Evolutionary conservation across 2,888 invertebrate genomes (phyloP), one percentile per base, ranked within the genome.

Genomic region (Drepana falcataria): DNA sequence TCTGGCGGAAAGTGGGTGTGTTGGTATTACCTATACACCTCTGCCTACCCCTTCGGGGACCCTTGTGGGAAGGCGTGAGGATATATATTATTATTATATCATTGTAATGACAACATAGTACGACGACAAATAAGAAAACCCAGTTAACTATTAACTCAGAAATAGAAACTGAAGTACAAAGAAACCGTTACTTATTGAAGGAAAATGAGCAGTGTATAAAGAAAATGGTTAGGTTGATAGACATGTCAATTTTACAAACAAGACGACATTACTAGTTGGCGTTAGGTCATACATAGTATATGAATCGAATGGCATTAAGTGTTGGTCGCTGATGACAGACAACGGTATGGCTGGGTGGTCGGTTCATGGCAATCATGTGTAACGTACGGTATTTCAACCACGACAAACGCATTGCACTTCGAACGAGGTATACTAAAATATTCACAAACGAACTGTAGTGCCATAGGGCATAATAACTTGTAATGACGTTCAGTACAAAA

Each of bases 241-340:
- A 51, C 56, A 58, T 57, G 55, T 60, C 52, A 61, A 63, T 61
- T 59, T 48, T 35, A 48, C 51, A 48, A 40, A 48, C 41, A 55
- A 51, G 40, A 55, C 59, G 53, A 53, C 53, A 49, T 53, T 71
- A 65, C 69, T 59, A 64, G 62, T 62, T 59, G 61, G 66, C 69
- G 72, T 68, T 66, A 71, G 58, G 61, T 63, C 66, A 65, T 75
- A 72, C 77, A 77, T 75, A 65, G 56, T 65, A 70, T 63, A 74
- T 70, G 68, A 65, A 62, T 59, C 57, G 61, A 62, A 60, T 68
- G 65, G 61, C 69, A 60, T 65, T 65, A 65, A 65, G 63, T 59
- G 58, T 56, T 64, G 59, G 61, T 60, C 54, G 52, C 63, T 71
- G 73, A 73, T 71, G 79, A 75, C 69, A 73, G 68, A 65, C 66